Base-by-base conservation (phyloP, 2,113 vertebrate species). In the Tonatia bakeri region DNA sequence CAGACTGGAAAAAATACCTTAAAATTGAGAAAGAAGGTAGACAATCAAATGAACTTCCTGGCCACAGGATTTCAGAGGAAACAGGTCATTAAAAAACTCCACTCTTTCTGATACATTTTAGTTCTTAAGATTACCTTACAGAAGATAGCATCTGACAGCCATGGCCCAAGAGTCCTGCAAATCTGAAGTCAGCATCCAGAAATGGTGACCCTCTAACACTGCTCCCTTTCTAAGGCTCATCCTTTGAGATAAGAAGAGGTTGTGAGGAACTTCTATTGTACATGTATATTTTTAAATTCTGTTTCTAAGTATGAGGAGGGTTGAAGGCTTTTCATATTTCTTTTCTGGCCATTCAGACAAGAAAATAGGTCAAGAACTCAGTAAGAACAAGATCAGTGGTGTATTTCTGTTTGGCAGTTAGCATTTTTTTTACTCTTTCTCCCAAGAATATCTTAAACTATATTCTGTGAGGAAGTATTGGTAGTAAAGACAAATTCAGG, bases 301-400 rank as follows among this genome's bases (percentile, higher is more conserved):
- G n/a, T 92, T 86, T 96, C 95, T 90, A 80, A 96, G 77, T 80
- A 93, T 86, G 85, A 97, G 88, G 88, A 96, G 89, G 79, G 96
- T 94, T 95, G 95, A 96, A 94, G 88, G 56, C 94, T 96, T 96
- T 97, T 97, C 67, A 45, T 87, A 94, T 97, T 96, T 96, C 94
- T 95, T 97, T 96, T 65, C 75, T 81, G 45, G 45, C 59, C 43
- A 87, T 96, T 96, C 95, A 95, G 81, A 43, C 65, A 96, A 85
- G 82, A 95, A 98, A 97, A 86, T 94, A 98, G 96, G 96, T 94
- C 97, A 98, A 97, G 95, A 96, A 75, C 88, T 94, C 88, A 70
- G 26, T 59, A 88, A 96, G 84, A 84, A 72, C 84, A 75, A 94
- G 79, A 96, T 88, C 81, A 91, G 93, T 56, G 56, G 56, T 89